Conservation (phyloP, 2,113 vertebrate genomes). For the Ranitomeya variabilis region DNA sequence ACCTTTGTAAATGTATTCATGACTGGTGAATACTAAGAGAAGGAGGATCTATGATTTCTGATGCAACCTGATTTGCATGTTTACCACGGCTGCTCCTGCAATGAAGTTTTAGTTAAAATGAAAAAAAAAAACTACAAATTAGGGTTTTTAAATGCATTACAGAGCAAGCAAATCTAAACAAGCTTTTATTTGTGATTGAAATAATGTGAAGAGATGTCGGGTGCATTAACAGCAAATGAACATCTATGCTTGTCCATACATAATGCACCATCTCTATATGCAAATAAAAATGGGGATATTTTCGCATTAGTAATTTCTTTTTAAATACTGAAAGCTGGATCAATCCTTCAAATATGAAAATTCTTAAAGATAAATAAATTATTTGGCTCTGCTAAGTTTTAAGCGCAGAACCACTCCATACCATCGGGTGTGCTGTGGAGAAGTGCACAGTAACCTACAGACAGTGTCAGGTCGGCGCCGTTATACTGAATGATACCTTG, state of each 20-base stretch:
- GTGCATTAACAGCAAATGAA: background rate
- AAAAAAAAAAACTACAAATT: constrained; percentile 50
- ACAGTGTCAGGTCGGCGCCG: too few species aligned
- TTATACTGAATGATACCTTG: too few species aligned
- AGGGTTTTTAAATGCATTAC: constrained; percentile 55
- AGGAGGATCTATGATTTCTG: constrained; percentile 35
- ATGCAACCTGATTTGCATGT: constrained; percentile 37
- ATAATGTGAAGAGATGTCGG: background rate
- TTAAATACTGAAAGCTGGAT: background rate
- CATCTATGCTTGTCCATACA: background rate
- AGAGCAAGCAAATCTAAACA: constrained; percentile 3
- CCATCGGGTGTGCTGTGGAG: too few species aligned
- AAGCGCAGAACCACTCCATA: too few species aligned
- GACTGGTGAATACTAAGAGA: background rate
- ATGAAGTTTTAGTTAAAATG: constrained; percentile 30
- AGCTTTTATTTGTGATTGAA: constrained; percentile 17
- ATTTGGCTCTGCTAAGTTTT: too few species aligned
- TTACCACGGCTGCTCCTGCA: background rate
- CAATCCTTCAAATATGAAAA: too few species aligned
- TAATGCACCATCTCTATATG: background rate
- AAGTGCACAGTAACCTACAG: too few species aligned
- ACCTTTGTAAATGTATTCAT: constrained; percentile 51
- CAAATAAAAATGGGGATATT: background rate
- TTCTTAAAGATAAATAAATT: too few species aligned
- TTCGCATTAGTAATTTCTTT: background rate